These are phyloP conservation scores for Seriola dumerili DNA, from an alignment of 2,113 vertebrate genomes.

Conservation along the genomic window DNA sequence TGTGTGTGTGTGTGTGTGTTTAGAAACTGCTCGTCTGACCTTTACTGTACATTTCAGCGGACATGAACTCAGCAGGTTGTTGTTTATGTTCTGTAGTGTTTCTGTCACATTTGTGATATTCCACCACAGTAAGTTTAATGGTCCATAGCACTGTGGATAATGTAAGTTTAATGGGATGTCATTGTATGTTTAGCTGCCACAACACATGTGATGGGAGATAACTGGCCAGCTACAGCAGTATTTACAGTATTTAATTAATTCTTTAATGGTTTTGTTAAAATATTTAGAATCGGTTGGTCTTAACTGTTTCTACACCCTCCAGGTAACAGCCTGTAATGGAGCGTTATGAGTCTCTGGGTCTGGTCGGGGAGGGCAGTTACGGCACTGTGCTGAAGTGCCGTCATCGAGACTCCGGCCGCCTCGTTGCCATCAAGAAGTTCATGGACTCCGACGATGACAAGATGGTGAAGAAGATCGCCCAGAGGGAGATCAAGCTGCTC, in stretches of 20 bases:
- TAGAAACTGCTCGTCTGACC: no score
- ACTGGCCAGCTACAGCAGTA: no score
- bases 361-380: constrained; percentile 91
- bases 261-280: no score
- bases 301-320: neutral
- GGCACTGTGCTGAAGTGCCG: constrained; percentile 90
- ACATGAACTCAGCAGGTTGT: neutral
- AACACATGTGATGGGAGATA: no score
- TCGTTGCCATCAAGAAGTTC: constrained; percentile 93
- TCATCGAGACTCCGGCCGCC: constrained; percentile 86
- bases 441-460: constrained; percentile 90
- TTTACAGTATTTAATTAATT: no score
- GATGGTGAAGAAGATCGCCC: constrained; percentile 88
- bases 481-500: constrained; percentile 77
- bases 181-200: no score
- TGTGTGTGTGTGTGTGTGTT: no score
- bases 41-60: neutral
- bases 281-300: neutral
- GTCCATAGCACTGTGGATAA: no score
- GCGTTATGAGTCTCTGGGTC: constrained; percentile 88
- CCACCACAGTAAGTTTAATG: no score
- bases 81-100: neutral
- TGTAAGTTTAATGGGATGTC: no score
- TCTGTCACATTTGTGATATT: no score
- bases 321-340: constrained; percentile 67